Percentiles rank a stretch among this genome's conserved stretches.
These are phyloP conservation scores for Lamellibrachia columna DNA, from an alignment of 2,888 invertebrate species.

Conservation along the genomic window DNA sequence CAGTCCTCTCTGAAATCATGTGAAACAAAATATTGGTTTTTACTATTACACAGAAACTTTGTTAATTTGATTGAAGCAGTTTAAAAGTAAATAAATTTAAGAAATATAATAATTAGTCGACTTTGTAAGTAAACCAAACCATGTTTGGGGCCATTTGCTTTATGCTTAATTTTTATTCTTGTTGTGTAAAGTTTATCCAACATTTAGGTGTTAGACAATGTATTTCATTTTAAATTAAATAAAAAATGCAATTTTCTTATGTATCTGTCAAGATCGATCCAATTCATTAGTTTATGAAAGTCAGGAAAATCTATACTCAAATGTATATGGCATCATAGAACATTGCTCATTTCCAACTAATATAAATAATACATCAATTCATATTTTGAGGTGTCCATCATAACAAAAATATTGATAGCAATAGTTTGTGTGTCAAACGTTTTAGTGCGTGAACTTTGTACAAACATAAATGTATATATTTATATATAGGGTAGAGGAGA, in stretches of 20 bases:
- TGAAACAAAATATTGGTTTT: too few species aligned
- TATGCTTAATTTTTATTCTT: too few species aligned
- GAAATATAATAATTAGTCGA: too few species aligned
- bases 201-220: too few species aligned
- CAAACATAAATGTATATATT: neutral
- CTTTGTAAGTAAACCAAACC: too few species aligned
- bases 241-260: neutral
- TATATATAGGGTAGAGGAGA: neutral
- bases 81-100: too few species aligned
- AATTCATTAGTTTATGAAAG: neutral
- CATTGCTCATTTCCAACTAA: neutral
- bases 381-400: neutral
- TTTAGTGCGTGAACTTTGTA: neutral
- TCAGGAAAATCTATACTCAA: neutral
- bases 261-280: neutral
- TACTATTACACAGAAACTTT: too few species aligned
- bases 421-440: neutral
- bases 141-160: too few species aligned
- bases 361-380: neutral
- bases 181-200: too few species aligned
- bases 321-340: neutral
- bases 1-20: too few species aligned
- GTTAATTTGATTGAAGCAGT: too few species aligned
- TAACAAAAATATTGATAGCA: neutral
- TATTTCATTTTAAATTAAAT: too few species aligned